A percentile compares a stretch with the other conserved stretches of the same genome.
Evolutionary conservation across 2,797 vertebrate genomes (phyloP).

Genomic region (Craterocephalus amniculus): DNA sequence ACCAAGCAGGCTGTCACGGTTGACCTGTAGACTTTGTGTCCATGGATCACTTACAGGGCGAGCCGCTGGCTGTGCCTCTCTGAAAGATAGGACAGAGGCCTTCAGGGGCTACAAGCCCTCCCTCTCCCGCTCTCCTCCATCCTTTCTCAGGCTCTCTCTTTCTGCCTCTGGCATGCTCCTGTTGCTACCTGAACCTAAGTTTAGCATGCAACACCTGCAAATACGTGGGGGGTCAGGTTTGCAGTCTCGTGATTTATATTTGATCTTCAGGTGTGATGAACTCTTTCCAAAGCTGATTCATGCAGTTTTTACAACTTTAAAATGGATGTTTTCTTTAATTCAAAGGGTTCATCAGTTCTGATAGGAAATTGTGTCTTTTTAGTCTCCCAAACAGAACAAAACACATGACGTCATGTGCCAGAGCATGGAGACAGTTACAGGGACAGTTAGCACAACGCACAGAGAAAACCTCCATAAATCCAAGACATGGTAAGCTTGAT

Average conservation of each 20-base stretch:
- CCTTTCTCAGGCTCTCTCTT: constrained; percentile 26
- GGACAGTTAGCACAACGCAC: constrained; percentile 23
- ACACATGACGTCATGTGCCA: not conserved
- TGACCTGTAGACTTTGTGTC: constrained; percentile 67
- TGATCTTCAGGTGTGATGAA: constrained; percentile 10
- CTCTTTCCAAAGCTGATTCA: not conserved
- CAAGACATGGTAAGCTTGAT: constrained; percentile 25
- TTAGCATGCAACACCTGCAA: constrained; percentile 31
- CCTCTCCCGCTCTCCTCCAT: constrained; percentile 12
- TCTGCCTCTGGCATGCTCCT: constrained; percentile 44
- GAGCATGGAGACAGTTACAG: not conserved
- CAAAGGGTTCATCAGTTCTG: constrained; percentile 24
- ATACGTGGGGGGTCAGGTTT: constrained; percentile 14
- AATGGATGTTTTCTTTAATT: constrained; percentile 8
- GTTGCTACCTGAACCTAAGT: constrained; percentile 41
- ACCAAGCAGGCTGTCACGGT: constrained; percentile 55
- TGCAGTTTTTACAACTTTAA: constrained; percentile 17
- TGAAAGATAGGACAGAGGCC: constrained; percentile 65
- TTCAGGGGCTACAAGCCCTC: constrained; percentile 51
- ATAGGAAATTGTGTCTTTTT: constrained; percentile 6
- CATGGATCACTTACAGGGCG: constrained; percentile 69
- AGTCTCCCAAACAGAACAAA: not conserved
- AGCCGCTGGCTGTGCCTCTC: constrained; percentile 50
- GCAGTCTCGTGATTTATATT: constrained; percentile 2
- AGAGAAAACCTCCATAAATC: constrained; percentile 54